Evolutionary conservation across 1,140 invertebrate species (phyloP).

Genomic region (Rhagoletis pomonella): DNA sequence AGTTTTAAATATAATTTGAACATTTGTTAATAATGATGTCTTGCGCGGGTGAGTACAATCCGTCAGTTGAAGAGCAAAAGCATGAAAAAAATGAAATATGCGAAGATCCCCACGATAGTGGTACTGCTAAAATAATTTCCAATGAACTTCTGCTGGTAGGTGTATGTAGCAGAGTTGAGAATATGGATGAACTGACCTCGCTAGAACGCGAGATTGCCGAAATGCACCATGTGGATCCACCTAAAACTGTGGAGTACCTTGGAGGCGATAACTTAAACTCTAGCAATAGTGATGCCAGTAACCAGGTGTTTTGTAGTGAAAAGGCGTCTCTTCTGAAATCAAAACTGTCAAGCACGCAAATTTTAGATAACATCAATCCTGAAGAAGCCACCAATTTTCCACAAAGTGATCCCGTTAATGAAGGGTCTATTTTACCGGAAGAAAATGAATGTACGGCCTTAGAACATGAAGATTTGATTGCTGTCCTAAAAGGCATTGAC

Average conservation of each 20-base stretch:
- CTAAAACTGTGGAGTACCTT: not conserved
- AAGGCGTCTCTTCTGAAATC: not conserved
- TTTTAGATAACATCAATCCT: not conserved
- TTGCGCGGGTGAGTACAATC: not conserved
- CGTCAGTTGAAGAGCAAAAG: not conserved
- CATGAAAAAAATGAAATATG: conserved; percentile 57
- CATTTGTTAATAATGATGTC: not conserved
- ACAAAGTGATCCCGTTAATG: not conserved
- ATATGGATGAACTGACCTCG: conserved; percentile 66
- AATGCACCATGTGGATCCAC: conserved; percentile 63
- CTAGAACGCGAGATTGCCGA: conserved; percentile 70
- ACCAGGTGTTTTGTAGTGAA: not conserved
- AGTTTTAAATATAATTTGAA: not conserved
- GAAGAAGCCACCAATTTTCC: not conserved
- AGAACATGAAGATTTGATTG: conserved; percentile 70
- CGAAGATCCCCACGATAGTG: conserved; percentile 41
- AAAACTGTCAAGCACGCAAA: not conserved
- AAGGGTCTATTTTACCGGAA: conserved; percentile 51
- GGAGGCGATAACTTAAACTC: not conserved
- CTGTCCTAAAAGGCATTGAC: conserved; percentile 66
- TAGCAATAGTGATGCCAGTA: not conserved
- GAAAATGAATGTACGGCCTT: conserved; percentile 54
- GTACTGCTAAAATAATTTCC: conserved; percentile 59
- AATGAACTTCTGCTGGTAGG: conserved; percentile 64
- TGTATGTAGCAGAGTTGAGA: conserved; percentile 49